These are phyloP conservation scores for Poicephalus gulielmi DNA, from an alignment of 2,113 vertebrate species.

Conservation along the genomic window DNA sequence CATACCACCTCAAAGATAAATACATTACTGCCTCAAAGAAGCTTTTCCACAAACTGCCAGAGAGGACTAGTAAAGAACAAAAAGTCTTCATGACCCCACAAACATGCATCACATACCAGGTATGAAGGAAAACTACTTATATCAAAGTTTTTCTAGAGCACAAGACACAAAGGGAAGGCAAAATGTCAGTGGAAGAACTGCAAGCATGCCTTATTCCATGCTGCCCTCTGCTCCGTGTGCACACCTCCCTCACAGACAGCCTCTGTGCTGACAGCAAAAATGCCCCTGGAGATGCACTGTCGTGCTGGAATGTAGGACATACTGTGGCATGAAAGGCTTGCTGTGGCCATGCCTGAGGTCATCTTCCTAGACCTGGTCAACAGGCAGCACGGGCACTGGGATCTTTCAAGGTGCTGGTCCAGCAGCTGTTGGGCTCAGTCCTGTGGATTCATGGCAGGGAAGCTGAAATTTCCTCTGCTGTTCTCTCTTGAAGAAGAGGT, in stretches of 20 bases:
- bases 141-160: not conserved
- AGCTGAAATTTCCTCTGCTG: not conserved
- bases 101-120: constrained; percentile 81
- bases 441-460: not conserved
- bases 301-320: not conserved
- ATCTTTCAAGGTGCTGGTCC: not conserved
- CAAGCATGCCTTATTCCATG: not conserved
- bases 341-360: not conserved
- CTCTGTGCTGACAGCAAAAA: not conserved
- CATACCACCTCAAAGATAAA: constrained; percentile 79
- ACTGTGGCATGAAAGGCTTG: not conserved
- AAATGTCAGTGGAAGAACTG: not conserved
- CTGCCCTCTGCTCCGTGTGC: not conserved
- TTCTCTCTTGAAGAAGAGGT: not conserved
- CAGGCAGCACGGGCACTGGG: not conserved
- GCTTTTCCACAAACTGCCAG: constrained; percentile 74
- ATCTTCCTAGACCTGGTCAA: not conserved
- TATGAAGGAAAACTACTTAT: not conserved
- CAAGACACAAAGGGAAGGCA: not conserved
- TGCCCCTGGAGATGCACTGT: not conserved
- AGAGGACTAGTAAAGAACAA: constrained; percentile 57
- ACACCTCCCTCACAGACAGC: not conserved
- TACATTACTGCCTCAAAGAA: constrained; percentile 77
- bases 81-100: constrained; percentile 68
- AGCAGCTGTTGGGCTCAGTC: not conserved